phyloP scores from a whole-genome alignment of 2,797 vertebrate species.

The Cheirogaleus major region DNA sequence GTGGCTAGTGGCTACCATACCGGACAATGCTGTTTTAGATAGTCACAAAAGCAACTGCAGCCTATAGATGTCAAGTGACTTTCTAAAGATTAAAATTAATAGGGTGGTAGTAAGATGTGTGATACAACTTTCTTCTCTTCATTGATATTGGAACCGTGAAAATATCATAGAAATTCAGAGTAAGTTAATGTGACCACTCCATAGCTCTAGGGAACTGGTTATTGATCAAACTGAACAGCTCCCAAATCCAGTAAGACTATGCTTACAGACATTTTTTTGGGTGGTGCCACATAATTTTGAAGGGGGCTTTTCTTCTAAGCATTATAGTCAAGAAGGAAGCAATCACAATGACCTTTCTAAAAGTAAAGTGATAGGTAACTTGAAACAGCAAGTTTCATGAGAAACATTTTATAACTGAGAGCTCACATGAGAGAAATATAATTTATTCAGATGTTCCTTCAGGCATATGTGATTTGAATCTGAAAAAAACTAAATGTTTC shows the following conservation, averaged over 20 bases:
- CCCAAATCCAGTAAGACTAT: not conserved
- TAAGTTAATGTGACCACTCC: not conserved
- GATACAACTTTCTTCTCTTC: conserved; percentile 12
- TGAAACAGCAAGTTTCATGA: not conserved
- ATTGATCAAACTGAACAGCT: not conserved
- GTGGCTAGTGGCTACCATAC: not conserved
- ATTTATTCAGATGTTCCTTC: not conserved
- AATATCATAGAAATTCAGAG: not conserved
- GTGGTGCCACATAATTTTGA: not conserved
- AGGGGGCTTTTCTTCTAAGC: not conserved
- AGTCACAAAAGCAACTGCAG: not conserved
- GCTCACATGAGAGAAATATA: not conserved
- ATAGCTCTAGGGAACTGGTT: not conserved
- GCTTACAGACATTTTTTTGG: not conserved
- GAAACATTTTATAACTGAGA: not conserved
- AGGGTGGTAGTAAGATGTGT: not conserved
- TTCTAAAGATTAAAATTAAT: conserved; percentile 33
- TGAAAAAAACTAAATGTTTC: not conserved
- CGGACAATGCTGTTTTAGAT: not conserved
- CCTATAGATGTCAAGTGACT: not conserved
- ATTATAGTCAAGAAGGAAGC: conserved; percentile 25
- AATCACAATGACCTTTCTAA: conserved; percentile 34
- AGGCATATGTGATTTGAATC: not conserved
- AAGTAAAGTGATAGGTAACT: conserved; percentile 29
- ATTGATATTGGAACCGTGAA: not conserved